These are phyloP conservation scores for Centroberyx gerrardi DNA, from an alignment of 2,797 vertebrate species.

Conservation along the genomic window DNA sequence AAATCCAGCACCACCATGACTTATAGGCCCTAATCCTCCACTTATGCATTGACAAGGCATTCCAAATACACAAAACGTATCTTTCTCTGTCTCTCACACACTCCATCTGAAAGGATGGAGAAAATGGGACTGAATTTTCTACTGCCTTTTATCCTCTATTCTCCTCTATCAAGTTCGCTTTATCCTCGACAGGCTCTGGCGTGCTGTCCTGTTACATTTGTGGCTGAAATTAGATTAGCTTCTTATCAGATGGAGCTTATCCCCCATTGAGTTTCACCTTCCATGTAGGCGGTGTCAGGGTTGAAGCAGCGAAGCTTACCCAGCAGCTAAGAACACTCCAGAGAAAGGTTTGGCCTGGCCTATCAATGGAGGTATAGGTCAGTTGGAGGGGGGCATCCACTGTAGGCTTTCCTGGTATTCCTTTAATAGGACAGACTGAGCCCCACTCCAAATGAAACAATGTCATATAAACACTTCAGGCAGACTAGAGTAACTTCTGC, in stretches of 20 bases:
- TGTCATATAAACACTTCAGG: conserved; percentile 24
- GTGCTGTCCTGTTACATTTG: conserved; percentile 50
- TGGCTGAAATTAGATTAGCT: conserved; percentile 68
- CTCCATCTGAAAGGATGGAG: conserved; percentile 54
- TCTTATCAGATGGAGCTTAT: conserved; percentile 68
- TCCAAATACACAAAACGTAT: conserved; percentile 57
- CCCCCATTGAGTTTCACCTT: conserved; percentile 42
- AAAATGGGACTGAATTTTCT: conserved; percentile 45
- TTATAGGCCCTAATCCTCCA: conserved; percentile 70
- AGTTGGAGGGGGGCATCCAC: background rate
- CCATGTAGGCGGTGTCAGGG: conserved; percentile 27
- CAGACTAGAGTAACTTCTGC: background rate
- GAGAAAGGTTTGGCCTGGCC: background rate
- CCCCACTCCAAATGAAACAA: conserved; percentile 26
- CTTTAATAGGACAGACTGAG: conserved; percentile 3
- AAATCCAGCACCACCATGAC: conserved; percentile 64
- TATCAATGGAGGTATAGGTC: conserved; percentile 8
- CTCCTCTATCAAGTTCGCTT: conserved; percentile 50
- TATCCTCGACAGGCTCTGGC: conserved; percentile 42
- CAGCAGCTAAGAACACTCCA: conserved; percentile 21
- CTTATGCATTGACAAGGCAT: conserved; percentile 65
- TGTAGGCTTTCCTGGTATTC: background rate
- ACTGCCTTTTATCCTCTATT: conserved; percentile 54
- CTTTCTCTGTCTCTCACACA: conserved; percentile 35
- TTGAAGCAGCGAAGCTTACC: conserved; percentile 8